These are phyloP conservation scores for Chelon auratus DNA, from an alignment of 2,797 vertebrate species.

Conservation along the genomic window DNA sequence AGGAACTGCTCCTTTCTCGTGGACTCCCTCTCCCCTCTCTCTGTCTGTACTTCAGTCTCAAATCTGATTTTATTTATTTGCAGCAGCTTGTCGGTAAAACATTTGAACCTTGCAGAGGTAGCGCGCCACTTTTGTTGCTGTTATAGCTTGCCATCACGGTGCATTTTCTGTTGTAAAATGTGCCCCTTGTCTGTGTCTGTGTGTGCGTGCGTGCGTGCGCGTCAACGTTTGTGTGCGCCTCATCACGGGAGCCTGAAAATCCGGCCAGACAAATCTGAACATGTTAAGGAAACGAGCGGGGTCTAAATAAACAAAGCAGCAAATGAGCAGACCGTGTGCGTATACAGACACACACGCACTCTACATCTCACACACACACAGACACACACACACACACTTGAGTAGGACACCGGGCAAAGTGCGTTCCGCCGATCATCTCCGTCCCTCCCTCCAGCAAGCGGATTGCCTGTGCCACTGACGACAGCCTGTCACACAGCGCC, in stretches of 20 bases:
- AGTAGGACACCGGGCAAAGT: slow-evolving; percentile 63
- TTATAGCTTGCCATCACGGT: neutral
- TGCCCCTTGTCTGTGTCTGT: slow-evolving; percentile 9
- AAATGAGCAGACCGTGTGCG: slow-evolving; percentile 8
- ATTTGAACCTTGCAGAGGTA: slow-evolving; percentile 8
- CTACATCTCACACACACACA: slow-evolving; percentile 10
- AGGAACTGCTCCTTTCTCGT: slow-evolving; percentile 69
- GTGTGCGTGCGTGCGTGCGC: slow-evolving; percentile 16
- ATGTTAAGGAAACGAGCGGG: slow-evolving; percentile 10
- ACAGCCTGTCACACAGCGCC: slow-evolving; percentile 65
- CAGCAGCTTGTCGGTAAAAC: slow-evolving; percentile 15
- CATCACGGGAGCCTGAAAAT: neutral
- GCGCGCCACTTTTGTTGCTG: neutral
- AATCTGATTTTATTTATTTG: slow-evolving; percentile 47
- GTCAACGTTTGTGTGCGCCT: slow-evolving; percentile 15
- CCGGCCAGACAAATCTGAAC: slow-evolving; percentile 19
- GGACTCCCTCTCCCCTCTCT: neutral
- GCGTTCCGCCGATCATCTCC: slow-evolving; percentile 62
- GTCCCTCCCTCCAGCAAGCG: slow-evolving; percentile 63
- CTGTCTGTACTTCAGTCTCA: slow-evolving; percentile 19
- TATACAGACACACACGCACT: slow-evolving; percentile 8
- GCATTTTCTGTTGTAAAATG: neutral
- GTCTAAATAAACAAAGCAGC: slow-evolving; percentile 17
- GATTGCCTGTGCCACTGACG: slow-evolving; percentile 69
- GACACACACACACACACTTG: slow-evolving; percentile 28